phyloP scores from a whole-genome alignment of 2,113 vertebrate genomes.

The Chrysemys picta region DNA sequence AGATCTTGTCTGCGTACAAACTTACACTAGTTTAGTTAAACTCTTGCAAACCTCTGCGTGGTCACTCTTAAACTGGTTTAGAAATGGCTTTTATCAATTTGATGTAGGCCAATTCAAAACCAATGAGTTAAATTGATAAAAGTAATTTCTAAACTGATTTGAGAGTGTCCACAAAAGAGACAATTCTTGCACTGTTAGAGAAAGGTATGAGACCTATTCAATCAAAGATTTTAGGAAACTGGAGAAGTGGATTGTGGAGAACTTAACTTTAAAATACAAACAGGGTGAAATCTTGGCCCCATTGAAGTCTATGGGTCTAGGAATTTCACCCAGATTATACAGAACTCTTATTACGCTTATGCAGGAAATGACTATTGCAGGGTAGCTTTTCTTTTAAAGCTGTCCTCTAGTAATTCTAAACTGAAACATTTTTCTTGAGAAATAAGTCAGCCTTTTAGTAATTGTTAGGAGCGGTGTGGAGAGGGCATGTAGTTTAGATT shows the following conservation, averaged over 20 bases:
- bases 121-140: background rate
- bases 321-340: background rate
- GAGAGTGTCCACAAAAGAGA: background rate
- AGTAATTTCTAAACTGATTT: background rate
- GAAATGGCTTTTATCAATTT: background rate
- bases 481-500: background rate
- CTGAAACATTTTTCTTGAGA: background rate
- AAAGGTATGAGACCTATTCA: background rate
- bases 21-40: background rate
- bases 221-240: background rate
- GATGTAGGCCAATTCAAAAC: background rate
- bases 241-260: background rate
- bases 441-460: background rate
- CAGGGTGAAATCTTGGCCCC: background rate
- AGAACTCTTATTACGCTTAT: background rate
- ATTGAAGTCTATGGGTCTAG: background rate
- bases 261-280: background rate
- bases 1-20: background rate
- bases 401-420: background rate
- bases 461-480: background rate
- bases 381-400: background rate
- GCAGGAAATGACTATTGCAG: background rate
- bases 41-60: background rate
- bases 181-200: background rate
- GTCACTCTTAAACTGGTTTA: background rate